Evolutionary conservation across 2,888 invertebrate genomes (phyloP), one percentile per base, ranked within the genome.

Genomic region (Rhagophthalmus giganteus): DNA sequence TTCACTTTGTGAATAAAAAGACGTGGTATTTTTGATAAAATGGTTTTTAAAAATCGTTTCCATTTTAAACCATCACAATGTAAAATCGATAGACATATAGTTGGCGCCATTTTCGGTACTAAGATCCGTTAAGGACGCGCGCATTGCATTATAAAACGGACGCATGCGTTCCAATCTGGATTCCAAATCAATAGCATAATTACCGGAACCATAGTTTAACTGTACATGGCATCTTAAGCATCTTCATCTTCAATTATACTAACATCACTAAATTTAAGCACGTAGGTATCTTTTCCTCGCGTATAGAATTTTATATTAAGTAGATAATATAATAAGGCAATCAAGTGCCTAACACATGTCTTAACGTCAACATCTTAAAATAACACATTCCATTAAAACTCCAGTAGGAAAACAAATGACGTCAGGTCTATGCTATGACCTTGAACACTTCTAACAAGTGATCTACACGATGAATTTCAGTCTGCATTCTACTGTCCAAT

Each of bases 311-410:
- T n/a, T n/a, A n/a, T n/a, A n/a, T n/a, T n/a, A n/a, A n/a, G n/a
- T n/a, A n/a, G n/a, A n/a, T n/a, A n/a, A 15, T 33, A 32, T 30
- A 42, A 50, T 44, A 15, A 50, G 34, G 16, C 28, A 37, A 42
- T 42, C 30, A 38, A 50, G 37, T 44, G 32, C 27, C 38, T 11
- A 38, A 40, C 40, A 45, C 34, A 45, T 45, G 51, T 40, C n/a
- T n/a, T n/a, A n/a, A n/a, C n/a, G 33, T 45, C 28, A 51, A 51
- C 45, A 31, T 44, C 52, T 38, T 35, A 47, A 52, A 52, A 52
- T 52, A 52, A 52, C 52, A 47, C 51, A 51, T 51, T 51, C 51
- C 51, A 46, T 51, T 47, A 40, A 44, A 45, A 47, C 47, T 48
- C 53, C 42, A 42, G 42, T 44, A 44, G 38, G 33, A 53, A 53